Base-by-base conservation (phyloP, 2,888 invertebrate genomes). In the Microplitis manilae region DNA sequence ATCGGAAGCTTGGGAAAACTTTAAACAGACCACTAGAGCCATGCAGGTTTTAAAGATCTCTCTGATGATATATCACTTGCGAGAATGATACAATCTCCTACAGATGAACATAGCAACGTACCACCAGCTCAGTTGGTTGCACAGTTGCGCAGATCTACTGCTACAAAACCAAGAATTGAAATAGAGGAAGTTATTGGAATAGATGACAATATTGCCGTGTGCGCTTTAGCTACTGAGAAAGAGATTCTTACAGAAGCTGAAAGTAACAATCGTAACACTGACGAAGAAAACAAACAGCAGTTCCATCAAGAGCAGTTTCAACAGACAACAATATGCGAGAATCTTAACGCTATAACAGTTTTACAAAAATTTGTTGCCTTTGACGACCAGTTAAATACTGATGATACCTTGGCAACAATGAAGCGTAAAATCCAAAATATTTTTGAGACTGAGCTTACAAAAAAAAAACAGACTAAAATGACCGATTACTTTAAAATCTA, bases 401-500 rank as follows among this genome's bases (percentile, higher is more conserved):
- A 62, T 62, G 62, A 62, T 62, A 62, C 62, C 62, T 62, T 62
- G 62, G 17, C 62, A 17, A 62, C 62, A n/a, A 62, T 62, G 62
- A 62, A 62, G 15, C 17, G 62, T 62, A 62, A 62, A 15, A 62
- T 62, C 6, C 62, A 62, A 62, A 62, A 62, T 17, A 62, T 62
- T 17, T 62, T 62, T 62, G 62, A 15, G 15, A 62, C 62, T 62
- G 17, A 62, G 17, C 62, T 62, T 62, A 62, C 6, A 62, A 62
- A 62, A 62, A 17, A n/a, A n/a, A 62, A 62, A 62, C 62, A 62
- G 62, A 62, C 62, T 62, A n/a, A 62, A 62, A 62, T 62, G 62
- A 62, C 62, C n/a, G 62, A 17, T 62, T 62, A 62, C 15, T 62
- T 62, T 62, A 15, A 62, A 62, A 62, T 17, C 62, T 41, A 41